A percentile compares a stretch with the other conserved stretches of the same genome.
Evolutionary conservation across 2,113 vertebrate species (phyloP).

Genomic region (Pyxicephalus adspersus): DNA sequence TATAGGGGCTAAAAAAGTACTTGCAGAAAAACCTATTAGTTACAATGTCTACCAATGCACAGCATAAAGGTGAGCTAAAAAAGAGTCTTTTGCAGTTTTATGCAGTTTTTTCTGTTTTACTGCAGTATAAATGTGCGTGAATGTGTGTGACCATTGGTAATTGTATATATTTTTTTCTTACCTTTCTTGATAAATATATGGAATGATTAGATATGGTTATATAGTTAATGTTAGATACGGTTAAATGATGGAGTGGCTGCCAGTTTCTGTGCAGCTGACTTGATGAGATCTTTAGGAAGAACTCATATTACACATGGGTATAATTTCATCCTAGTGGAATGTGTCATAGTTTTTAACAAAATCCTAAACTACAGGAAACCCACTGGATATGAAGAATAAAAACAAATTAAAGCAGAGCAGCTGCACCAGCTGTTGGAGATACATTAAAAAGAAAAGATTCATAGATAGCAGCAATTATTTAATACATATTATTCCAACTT

Average conservation of each 20-base stretch:
- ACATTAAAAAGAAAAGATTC: not conserved
- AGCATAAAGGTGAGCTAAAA: no score
- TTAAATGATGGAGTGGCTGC: conserved; percentile 21
- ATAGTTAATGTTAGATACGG: conserved; percentile 16
- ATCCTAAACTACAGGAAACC: conserved; percentile 44
- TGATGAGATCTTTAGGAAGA: conserved; percentile 34
- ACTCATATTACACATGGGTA: conserved; percentile 36
- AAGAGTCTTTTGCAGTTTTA: no score
- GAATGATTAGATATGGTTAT: conserved; percentile 31
- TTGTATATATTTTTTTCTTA: not conserved
- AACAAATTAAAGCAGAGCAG: conserved; percentile 45
- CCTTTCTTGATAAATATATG: conserved; percentile 17
- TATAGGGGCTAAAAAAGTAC: no score
- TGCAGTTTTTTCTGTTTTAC: no score
- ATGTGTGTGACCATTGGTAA: not conserved
- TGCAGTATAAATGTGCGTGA: no score
- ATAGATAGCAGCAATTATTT: conserved; percentile 25
- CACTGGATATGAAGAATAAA: conserved; percentile 43
- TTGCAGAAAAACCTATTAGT: no score
- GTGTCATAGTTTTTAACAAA: conserved; percentile 41
- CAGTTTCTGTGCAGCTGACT: conserved; percentile 2
- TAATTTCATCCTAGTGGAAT: conserved; percentile 43
- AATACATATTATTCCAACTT: conserved; percentile 29
- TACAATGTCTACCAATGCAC: no score
- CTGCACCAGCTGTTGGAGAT: conserved; percentile 43